These are phyloP conservation scores for Yponomeuta evonymella DNA, from an alignment of 2,888 invertebrate species.

Conservation along the genomic window DNA sequence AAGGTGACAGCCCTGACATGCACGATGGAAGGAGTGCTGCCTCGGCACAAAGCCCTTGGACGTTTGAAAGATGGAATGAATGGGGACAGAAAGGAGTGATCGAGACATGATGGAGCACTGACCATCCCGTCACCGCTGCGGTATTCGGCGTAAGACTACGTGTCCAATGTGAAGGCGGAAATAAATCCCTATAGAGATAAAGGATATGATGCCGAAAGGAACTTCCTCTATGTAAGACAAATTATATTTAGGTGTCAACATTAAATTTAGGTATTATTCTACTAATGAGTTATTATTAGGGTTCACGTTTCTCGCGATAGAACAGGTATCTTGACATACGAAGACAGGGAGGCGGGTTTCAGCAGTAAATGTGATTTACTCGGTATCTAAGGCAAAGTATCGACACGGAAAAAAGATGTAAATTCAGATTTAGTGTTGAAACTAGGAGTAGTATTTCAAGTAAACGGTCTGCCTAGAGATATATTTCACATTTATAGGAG, in stretches of 20 bases:
- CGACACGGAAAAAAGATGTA: constrained; percentile 35
- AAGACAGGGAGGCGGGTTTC: background rate
- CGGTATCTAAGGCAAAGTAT: background rate
- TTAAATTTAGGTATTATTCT: no score
- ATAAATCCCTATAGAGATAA: constrained; percentile 42
- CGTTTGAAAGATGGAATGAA: constrained; percentile 69
- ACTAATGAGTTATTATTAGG: background rate
- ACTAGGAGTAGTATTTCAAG: constrained; percentile 62
- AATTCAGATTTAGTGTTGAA: constrained; percentile 62
- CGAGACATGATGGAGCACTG: constrained; percentile 39
- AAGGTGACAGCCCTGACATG: constrained; percentile 57
- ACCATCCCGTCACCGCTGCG: constrained; percentile 32
- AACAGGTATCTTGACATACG: background rate
- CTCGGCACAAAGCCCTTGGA: constrained; percentile 50
- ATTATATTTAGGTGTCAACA: no score
- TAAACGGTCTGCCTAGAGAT: constrained; percentile 67
- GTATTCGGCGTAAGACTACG: constrained; percentile 25
- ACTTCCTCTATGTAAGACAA: background rate
- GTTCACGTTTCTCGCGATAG: background rate
- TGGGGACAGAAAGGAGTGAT: constrained; percentile 70
- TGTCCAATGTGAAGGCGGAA: constrained; percentile 31
- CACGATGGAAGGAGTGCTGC: constrained; percentile 52
- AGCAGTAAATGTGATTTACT: background rate
- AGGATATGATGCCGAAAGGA: constrained; percentile 30
- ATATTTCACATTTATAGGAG: constrained; percentile 73